Conservation (phyloP, 2,888 invertebrate species). For the Iselma pallidipennis region DNA sequence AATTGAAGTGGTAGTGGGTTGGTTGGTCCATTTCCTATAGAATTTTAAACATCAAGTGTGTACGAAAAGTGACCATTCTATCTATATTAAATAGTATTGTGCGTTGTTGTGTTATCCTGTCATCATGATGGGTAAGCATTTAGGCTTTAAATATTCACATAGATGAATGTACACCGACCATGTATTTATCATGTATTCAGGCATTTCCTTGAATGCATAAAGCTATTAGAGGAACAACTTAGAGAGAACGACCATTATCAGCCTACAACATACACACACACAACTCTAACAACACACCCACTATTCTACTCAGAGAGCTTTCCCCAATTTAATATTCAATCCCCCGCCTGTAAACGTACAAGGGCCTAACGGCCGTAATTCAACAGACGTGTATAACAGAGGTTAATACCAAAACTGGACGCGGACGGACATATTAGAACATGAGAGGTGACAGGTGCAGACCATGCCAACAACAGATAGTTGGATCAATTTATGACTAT, state of each 20-base stretch:
- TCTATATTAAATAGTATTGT: constrained; percentile 7
- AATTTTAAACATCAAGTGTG: neutral
- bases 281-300: neutral
- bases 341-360: constrained; percentile 28
- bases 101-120: constrained; percentile 9
- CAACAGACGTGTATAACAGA: constrained; percentile 36
- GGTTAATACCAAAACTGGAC: constrained; percentile 34
- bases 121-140: constrained; percentile 13
- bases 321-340: constrained; percentile 39
- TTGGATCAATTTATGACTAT: constrained; percentile 36
- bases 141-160: constrained; percentile 15
- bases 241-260: constrained; percentile 31
- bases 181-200: constrained; percentile 23
- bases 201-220: constrained; percentile 30
- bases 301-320: constrained; percentile 9
- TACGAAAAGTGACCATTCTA: neutral
- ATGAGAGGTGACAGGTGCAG: constrained; percentile 42
- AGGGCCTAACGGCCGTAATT: constrained; percentile 36
- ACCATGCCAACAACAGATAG: constrained; percentile 37
- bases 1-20: neutral
- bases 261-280: constrained; percentile 22
- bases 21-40: constrained; percentile 13
- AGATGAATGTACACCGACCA: constrained; percentile 9
- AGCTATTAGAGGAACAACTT: constrained; percentile 31
- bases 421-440: constrained; percentile 37